These are phyloP conservation scores for Yoshiicerus persimilis DNA, from an alignment of 1,140 invertebrate species.

Conservation along the genomic window DNA sequence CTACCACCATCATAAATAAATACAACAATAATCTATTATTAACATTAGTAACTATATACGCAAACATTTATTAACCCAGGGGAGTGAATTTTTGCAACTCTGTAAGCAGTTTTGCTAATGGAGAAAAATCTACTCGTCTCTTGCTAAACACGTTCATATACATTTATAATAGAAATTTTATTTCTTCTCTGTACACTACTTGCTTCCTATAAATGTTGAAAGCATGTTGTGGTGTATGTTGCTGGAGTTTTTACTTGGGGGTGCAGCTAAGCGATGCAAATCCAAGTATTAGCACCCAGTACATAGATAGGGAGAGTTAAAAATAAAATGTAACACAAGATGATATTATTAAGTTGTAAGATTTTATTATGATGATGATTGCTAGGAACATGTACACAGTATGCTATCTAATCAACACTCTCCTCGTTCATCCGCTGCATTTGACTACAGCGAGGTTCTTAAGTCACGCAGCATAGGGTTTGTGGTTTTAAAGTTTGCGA, in stretches of 20 bases:
- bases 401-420: neutral
- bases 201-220: neutral
- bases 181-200: too few species aligned
- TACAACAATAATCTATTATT: neutral
- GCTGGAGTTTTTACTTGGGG: neutral
- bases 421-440: neutral
- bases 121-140: neutral
- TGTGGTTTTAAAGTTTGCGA: too few species aligned
- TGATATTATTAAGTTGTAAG: neutral
- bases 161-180: too few species aligned
- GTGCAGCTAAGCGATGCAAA: neutral
- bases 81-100: too few species aligned
- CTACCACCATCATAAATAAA: neutral
- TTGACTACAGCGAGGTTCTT: neutral
- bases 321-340: neutral
- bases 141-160: too few species aligned
- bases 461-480: too few species aligned
- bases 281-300: neutral
- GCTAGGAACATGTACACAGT: neutral
- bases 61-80: too few species aligned
- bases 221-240: neutral
- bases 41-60: neutral
- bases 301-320: too few species aligned
- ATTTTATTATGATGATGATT: neutral
- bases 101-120: neutral